Evolutionary conservation across 64 coral and sea anemone genomes (phyloP).

Genomic region (Pocillopora damicornis): DNA sequence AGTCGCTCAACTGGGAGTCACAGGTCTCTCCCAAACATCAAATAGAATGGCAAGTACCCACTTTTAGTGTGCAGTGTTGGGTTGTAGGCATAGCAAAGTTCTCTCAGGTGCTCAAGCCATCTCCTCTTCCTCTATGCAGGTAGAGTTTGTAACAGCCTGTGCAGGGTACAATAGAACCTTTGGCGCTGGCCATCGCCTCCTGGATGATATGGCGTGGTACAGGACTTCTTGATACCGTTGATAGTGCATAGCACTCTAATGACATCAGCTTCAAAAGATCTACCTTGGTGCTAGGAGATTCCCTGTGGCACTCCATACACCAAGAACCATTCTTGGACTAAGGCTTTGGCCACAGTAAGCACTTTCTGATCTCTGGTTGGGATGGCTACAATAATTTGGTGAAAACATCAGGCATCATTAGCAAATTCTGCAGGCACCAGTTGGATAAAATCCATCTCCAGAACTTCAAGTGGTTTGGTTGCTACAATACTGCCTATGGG

Average conservation of each 20-base stretch:
- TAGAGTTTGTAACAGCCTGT: constrained; percentile 8
- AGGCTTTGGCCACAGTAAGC: constrained; percentile 14
- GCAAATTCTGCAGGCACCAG: constrained; percentile 17
- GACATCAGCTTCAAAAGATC: constrained; percentile 16
- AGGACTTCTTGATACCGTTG: constrained; percentile 6
- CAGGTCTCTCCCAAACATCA: constrained; percentile 39
- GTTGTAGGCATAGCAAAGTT: constrained; percentile 40
- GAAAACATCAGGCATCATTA: constrained; percentile 32
- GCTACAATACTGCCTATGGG: constrained; percentile 35
- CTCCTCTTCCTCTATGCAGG: constrained; percentile 31
- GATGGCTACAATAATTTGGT: constrained; percentile 25
- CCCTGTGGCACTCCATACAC: constrained; percentile 24
- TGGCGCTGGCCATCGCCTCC: constrained; percentile 36
- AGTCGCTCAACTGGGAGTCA: neutral
- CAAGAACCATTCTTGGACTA: constrained; percentile 35
- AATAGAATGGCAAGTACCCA: constrained; percentile 25
- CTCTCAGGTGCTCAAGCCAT: constrained; percentile 29
- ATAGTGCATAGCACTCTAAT: constrained; percentile 11
- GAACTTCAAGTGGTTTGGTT: constrained; percentile 17
- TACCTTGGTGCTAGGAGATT: constrained; percentile 24
- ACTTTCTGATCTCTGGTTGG: constrained; percentile 47
- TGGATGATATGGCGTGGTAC: constrained; percentile 40
- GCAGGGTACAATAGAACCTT: constrained; percentile 14
- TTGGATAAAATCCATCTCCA: constrained; percentile 31
- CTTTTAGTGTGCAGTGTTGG: constrained; percentile 20